Conservation (phyloP, 1,140 invertebrate species). For the Venturia canescens region DNA sequence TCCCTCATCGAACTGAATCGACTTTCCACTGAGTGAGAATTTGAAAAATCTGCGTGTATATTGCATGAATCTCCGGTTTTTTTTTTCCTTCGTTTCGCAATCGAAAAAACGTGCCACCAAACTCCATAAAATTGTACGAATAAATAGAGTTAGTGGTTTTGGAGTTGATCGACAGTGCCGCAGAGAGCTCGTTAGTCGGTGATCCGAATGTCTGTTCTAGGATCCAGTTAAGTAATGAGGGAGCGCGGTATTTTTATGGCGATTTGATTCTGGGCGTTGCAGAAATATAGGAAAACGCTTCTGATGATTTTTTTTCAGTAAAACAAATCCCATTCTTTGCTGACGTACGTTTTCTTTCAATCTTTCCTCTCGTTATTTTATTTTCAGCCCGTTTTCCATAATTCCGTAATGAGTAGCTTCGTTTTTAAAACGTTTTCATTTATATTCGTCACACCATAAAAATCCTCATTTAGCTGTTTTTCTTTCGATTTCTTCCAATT, state of each 20-base stretch:
- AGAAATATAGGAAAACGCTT: not conserved
- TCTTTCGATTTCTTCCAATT: too few relatives aligned
- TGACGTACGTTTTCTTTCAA: too few relatives aligned
- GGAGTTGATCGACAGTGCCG: not conserved
- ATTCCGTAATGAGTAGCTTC: too few relatives aligned
- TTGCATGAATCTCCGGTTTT: not conserved
- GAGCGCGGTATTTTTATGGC: not conserved
- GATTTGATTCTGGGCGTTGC: not conserved
- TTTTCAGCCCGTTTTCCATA: too few relatives aligned
- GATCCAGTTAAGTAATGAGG: constrained; percentile 29
- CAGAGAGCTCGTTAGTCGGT: constrained; percentile 42
- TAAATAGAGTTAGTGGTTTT: not conserved
- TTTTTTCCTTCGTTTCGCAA: not conserved
- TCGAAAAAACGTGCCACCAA: not conserved
- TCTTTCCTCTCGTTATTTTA: too few relatives aligned
- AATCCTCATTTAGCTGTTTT: too few relatives aligned
- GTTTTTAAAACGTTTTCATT: too few relatives aligned
- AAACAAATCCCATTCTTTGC: too few relatives aligned
- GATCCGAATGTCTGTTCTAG: constrained; percentile 15
- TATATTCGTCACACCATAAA: too few relatives aligned
- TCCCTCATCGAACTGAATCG: not conserved
- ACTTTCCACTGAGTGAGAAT: not conserved
- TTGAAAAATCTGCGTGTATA: not conserved
- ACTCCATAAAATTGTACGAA: not conserved
- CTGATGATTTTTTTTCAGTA: too few relatives aligned